These are phyloP conservation scores for Sebastolobus alascanus DNA, from an alignment of 2,797 vertebrate species.

Conservation along the genomic window DNA sequence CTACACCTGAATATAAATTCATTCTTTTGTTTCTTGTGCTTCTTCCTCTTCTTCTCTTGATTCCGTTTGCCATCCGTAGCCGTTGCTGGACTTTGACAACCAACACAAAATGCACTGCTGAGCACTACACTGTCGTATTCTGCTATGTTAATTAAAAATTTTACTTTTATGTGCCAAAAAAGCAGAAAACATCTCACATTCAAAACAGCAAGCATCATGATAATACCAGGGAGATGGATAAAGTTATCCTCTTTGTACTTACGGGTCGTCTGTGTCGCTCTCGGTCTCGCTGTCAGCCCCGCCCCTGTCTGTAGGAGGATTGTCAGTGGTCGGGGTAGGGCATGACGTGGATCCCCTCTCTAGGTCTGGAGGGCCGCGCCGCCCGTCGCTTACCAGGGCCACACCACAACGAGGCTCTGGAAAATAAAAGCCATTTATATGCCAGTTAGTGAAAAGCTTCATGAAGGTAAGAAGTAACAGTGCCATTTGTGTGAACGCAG, in stretches of 20 bases:
- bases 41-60: constrained; percentile 13
- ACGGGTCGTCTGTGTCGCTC: constrained; percentile 95
- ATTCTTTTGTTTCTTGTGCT: constrained; percentile 5
- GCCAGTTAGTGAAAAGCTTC: not conserved
- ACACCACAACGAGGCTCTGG: constrained; percentile 88
- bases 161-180: not conserved
- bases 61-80: not conserved
- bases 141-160: not conserved
- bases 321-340: constrained; percentile 80
- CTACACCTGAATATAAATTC: constrained; percentile 21
- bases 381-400: constrained; percentile 83
- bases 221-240: not conserved
- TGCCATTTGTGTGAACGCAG: constrained; percentile 12
- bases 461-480: constrained; percentile 2
- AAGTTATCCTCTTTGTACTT: constrained; percentile 66
- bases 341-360: constrained; percentile 81
- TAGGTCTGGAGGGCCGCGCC: constrained; percentile 62
- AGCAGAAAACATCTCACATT: not conserved
- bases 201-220: not conserved
- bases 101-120: not conserved
- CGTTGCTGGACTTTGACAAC: not conserved
- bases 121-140: not conserved
- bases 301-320: constrained; percentile 82
- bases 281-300: constrained; percentile 93
- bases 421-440: not conserved